A percentile compares a stretch with the other conserved stretches of the same genome.
Conservation (phyloP, 2,113 vertebrate species). For the Aleadryas rufinucha region DNA sequence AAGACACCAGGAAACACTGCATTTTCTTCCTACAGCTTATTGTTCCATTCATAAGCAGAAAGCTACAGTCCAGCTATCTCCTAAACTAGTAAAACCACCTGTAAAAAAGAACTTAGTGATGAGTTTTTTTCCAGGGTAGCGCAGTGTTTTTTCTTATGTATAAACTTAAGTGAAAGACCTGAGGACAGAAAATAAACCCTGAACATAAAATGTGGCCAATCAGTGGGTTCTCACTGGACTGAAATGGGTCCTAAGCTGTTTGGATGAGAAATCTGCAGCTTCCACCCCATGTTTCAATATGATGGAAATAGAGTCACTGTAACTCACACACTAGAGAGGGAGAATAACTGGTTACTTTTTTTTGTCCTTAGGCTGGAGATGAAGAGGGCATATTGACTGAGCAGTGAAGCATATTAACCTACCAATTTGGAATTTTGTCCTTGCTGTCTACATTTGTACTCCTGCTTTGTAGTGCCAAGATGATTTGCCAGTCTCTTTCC, state of each 20-base stretch:
- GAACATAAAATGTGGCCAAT: not conserved
- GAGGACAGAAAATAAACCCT: not conserved
- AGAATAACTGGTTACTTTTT: not conserved
- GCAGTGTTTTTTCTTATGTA: not conserved
- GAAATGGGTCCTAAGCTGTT: not conserved
- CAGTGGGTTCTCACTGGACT: not conserved
- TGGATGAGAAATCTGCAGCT: rapidly evolving
- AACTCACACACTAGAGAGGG: not conserved
- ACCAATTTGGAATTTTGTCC: not conserved
- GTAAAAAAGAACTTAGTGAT: not conserved
- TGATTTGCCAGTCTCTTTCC: not conserved
- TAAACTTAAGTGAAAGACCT: not conserved
- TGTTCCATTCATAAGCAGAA: not conserved
- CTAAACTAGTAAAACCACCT: not conserved
- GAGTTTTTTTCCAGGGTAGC: not conserved
- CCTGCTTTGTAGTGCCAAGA: not conserved
- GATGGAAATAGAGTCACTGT: not conserved
- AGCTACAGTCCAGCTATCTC: not conserved
- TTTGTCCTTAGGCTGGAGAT: not conserved
- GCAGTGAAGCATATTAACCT: not conserved
- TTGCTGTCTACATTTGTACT: not conserved
- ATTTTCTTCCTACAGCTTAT: not conserved
- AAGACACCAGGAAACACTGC: not conserved
- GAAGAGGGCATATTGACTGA: not conserved
- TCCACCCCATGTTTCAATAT: not conserved